Base-by-base conservation (phyloP, 2,888 invertebrate genomes). In the Oegoconia quadripuncta region DNA sequence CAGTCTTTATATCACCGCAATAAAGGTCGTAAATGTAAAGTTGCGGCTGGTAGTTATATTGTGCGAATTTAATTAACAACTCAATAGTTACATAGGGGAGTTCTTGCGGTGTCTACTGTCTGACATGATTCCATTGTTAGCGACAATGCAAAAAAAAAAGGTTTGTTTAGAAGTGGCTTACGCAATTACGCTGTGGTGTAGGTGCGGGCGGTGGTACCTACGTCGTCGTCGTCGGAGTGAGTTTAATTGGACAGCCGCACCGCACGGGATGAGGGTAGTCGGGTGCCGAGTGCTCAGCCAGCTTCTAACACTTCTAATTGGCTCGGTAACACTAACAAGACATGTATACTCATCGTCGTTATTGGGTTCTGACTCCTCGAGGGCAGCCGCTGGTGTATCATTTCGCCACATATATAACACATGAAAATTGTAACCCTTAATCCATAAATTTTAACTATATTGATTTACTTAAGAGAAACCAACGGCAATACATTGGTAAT, bases 21-120 rank as follows among this genome's bases (percentile, higher is more conserved):
- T 74, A 82, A 48, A 40, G 66, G 34, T 48, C 37, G 37, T 33
- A 43, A 37, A 52, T 40, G 49, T 13, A 4, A 6, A 5, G 23
- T n/a, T 3, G 15, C 44, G 44, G 42, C 46, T 41, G 48, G 54
- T 57, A 55, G 67, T 73, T 73, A 66, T 66, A 63, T 75, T 79
- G 77, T 72, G 70, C 70, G 76, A 76, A 82, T 84, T 83, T 86
- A 86, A 86, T 87, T 84, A 86, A 82, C 81, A 80, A 79, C 78
- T 80, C 83, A 78, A 83, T 83, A 78, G 76, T 74, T 76, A 71
- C 69, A 69, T 52, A 65, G 74, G 71, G 74, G 69, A 52, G 77
- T 79, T 81, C 77, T 82, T 79, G 75, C 68, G 70, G 69, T 58
- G 71, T 76, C n/a, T n/a, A n/a, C n/a, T n/a, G n/a, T n/a, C 81